Evolutionary conservation across 2,797 vertebrate genomes (phyloP).

Genomic region (Pangasius djambal): DNA sequence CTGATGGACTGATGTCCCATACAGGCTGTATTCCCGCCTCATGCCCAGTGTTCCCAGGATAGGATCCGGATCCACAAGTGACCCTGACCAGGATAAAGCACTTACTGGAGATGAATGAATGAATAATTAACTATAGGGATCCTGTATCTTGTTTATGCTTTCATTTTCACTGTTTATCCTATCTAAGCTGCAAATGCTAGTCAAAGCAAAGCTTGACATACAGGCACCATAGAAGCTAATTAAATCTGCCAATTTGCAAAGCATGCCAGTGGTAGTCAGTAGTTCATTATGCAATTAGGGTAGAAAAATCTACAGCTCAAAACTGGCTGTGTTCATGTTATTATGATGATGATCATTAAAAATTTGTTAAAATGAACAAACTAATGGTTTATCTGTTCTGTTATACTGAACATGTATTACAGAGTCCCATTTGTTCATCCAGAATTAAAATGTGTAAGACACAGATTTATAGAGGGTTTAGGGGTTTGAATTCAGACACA

Average conservation of each 20-base stretch:
- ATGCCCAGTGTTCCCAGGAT: background rate
- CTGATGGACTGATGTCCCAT: background rate
- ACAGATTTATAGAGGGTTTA: constrained; percentile 19
- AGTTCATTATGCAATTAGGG: constrained; percentile 41
- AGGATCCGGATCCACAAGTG: background rate
- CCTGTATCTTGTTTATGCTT: constrained; percentile 46
- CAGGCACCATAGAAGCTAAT: constrained; percentile 71
- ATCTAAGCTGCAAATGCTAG: constrained; percentile 72
- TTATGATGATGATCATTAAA: constrained; percentile 32
- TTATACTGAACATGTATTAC: background rate
- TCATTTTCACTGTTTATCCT: constrained; percentile 23
- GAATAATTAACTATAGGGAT: background rate
- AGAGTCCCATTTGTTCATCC: background rate
- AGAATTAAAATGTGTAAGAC: constrained; percentile 29
- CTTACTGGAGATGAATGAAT: background rate
- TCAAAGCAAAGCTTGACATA: constrained; percentile 74
- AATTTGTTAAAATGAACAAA: constrained; percentile 16
- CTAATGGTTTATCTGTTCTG: background rate
- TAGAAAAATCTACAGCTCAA: constrained; percentile 49
- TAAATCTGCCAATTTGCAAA: constrained; percentile 43
- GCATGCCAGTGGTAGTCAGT: constrained; percentile 65
- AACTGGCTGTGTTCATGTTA: constrained; percentile 28
- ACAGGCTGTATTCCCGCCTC: background rate
- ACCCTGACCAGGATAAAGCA: constrained; percentile 6
- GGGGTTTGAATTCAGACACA: constrained; percentile 18